A percentile compares a stretch with the other conserved stretches of the same genome.
These are phyloP conservation scores for Arctocebus calabarensis DNA, from an alignment of 2,797 vertebrate species.

Conservation along the genomic window DNA sequence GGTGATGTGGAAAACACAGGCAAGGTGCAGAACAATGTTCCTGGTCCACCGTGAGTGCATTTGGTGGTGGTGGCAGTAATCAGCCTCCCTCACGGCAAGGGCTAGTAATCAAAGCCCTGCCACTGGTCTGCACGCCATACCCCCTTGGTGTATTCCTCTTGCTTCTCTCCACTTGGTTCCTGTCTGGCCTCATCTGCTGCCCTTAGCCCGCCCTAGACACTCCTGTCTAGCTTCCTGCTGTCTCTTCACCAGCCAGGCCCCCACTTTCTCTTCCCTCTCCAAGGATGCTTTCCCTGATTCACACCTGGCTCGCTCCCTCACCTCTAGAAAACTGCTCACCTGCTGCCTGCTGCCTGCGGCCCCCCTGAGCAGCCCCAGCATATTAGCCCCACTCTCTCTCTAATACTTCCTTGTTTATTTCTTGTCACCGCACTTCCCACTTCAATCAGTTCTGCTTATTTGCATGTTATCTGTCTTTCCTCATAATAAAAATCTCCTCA, in stretches of 20 bases:
- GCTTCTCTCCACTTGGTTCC: background rate
- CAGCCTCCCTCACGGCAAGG: background rate
- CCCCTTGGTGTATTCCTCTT: background rate
- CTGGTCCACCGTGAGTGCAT: background rate
- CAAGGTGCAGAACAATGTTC: background rate
- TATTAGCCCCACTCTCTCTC: background rate
- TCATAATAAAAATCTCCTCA: background rate
- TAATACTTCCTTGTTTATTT: background rate
- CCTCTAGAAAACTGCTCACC: background rate
- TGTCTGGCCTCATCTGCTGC: background rate
- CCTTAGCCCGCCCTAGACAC: fast-evolving
- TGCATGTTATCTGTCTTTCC: background rate
- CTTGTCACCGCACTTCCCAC: background rate
- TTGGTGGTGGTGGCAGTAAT: fast-evolving
- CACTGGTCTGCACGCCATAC: too few species aligned
- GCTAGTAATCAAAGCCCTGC: background rate
- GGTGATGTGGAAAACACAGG: background rate
- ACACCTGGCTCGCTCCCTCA: background rate
- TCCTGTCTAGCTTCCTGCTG: background rate
- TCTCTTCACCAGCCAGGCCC: background rate
- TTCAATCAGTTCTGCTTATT: background rate
- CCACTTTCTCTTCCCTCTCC: background rate
- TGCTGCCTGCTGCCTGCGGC: background rate
- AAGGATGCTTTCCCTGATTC: background rate
- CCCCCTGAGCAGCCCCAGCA: background rate